Evolutionary conservation across 2,888 invertebrate species (phyloP).

Genomic region (Epirrhoe tristata): DNA sequence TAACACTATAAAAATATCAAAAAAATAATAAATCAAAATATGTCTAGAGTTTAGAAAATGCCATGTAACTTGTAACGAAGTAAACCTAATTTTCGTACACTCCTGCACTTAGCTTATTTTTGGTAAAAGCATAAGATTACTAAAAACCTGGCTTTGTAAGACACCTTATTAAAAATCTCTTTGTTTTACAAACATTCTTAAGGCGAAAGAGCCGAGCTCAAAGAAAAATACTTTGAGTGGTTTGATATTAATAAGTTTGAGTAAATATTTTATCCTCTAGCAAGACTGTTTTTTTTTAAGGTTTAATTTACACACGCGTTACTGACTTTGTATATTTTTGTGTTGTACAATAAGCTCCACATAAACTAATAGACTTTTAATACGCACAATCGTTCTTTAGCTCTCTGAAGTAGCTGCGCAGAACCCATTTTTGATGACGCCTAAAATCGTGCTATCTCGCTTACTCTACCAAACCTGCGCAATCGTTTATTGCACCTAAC

Average conservation of each 20-base stretch:
- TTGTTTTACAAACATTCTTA: conserved; percentile 31
- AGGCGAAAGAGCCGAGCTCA: conserved; percentile 16
- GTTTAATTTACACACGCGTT: neutral
- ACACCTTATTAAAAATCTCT: conserved; percentile 30
- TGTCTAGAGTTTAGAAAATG: neutral
- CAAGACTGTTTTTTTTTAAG: neutral
- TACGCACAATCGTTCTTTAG: too few relatives aligned
- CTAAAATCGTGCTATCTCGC: too few relatives aligned
- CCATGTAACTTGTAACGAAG: neutral
- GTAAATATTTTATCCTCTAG: conserved; percentile 9
- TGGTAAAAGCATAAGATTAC: conserved; percentile 20
- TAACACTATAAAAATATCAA: too few relatives aligned
- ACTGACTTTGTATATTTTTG: neutral
- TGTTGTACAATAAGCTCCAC: too few relatives aligned
- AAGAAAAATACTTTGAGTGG: conserved; percentile 33
- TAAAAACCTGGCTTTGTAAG: conserved; percentile 29
- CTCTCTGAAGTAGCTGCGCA: too few relatives aligned
- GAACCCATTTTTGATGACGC: too few relatives aligned
- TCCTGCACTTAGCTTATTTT: conserved; percentile 21
- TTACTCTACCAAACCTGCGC: too few relatives aligned
- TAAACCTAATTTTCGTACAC: neutral
- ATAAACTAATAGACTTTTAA: too few relatives aligned
- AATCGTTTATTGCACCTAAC: too few relatives aligned
- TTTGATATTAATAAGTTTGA: conserved; percentile 23
- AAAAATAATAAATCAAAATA: too few relatives aligned